phyloP scores from a whole-genome alignment of 2,888 invertebrate genomes.

The Drosophila incognita region DNA sequence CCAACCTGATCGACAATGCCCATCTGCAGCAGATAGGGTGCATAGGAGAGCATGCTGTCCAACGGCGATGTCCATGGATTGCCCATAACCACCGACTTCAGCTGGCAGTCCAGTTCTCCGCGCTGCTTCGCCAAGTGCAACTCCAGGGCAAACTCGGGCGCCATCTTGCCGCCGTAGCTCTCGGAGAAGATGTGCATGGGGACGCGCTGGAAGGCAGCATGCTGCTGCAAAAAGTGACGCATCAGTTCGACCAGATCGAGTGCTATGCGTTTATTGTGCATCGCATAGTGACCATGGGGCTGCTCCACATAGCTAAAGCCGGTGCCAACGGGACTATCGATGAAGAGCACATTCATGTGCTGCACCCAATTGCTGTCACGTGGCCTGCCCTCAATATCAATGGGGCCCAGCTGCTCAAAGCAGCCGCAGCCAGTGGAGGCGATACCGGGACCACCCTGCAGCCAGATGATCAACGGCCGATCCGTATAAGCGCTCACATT shows the following conservation, averaged over 20 bases:
- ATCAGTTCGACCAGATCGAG: slow-evolving; percentile 90
- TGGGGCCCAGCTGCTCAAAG: slow-evolving; percentile 92
- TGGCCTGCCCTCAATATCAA: slow-evolving; percentile 88
- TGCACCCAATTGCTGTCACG: slow-evolving; percentile 91
- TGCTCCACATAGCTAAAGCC: slow-evolving; percentile 92
- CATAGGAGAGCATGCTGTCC: slow-evolving; percentile 93
- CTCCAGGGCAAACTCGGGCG: slow-evolving; percentile 90
- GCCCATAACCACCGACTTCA: slow-evolving; percentile 92
- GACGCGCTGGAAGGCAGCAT: slow-evolving; percentile 89
- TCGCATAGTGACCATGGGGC: slow-evolving; percentile 84
- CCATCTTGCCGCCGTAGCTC: slow-evolving; percentile 97
- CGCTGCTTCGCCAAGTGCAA: slow-evolving; percentile 87
- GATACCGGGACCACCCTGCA: slow-evolving; percentile 94
- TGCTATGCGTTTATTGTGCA: slow-evolving; percentile 88
- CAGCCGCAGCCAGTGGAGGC: slow-evolving; percentile 93
- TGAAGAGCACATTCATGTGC: slow-evolving; percentile 91
- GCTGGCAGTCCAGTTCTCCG: slow-evolving; percentile 88
- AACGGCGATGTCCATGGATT: slow-evolving; percentile 96
- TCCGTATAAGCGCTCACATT: slow-evolving; percentile 87
- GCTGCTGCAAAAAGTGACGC: slow-evolving; percentile 88
- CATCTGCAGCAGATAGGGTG: slow-evolving; percentile 90
- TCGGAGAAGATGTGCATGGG: slow-evolving; percentile 94
- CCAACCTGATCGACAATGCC: slow-evolving; percentile 90
- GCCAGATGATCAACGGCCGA: slow-evolving; percentile 92
- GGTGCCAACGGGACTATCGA: slow-evolving; percentile 95